Evolutionary conservation across 2,113 vertebrate species (phyloP), one percentile per base, ranked within the genome.

Genomic region (Oncorhynchus tshawytscha): DNA sequence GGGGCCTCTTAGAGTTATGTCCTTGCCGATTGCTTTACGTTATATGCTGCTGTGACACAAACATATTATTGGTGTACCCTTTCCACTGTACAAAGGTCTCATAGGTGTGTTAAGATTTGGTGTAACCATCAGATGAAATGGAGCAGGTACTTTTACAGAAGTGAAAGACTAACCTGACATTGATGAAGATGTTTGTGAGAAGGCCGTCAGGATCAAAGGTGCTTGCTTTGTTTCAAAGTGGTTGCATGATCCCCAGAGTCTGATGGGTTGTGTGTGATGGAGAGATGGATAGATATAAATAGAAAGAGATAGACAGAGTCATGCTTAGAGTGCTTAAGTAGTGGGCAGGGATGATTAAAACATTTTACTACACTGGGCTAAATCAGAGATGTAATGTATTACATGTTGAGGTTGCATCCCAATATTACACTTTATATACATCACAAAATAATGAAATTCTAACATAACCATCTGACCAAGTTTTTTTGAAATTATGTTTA

Each of bases 1-100:
- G 73, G 29, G 73, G 5, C 45, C 34, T 24, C n/a, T 11, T 12
- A 59, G 39, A 77, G 75, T 78, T 80, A 75, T 51, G 75, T 62
- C 7, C 57, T 49, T 39, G 66, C 59, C 65, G 82, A 66, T 71
- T 76, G 77, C 2, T 70, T 22, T 25, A 20, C 57, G 69, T 77
- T 15, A 24, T 75, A 18, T 51, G 75, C 24, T 76, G 27, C 45
- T 62, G 24, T 24, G 57, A 57, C 22, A 27, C 73, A 66, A 64
- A 64, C 66, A 70, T 60, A 25, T 29, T 5, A 69, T 24, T 29
- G 73, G 48, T 62, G 45, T 76, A n/a, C 24, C 49, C 25, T 80
- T 67, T 57, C 16, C 15, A 27, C 71, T 49, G 59, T 45, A 71
- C 67, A 71, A 31, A 16, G 59, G 51, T 78, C 75, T 78, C 27